Percentiles rank a stretch among this genome's conserved stretches.
Conservation (phyloP, 2,888 invertebrate genomes). For the Dolomedes plantarius region DNA sequence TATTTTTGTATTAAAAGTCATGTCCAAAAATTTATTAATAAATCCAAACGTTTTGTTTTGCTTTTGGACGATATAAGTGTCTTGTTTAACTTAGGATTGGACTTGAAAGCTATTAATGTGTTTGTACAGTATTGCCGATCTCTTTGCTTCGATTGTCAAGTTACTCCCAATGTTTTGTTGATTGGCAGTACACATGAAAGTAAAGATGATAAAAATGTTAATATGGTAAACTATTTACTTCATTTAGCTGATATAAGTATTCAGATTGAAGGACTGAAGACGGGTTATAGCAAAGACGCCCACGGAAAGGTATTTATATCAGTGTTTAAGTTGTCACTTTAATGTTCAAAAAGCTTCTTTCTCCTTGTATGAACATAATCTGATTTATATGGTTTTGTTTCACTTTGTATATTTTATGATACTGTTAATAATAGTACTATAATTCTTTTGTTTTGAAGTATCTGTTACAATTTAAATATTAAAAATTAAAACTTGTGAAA, state of each 20-base stretch:
- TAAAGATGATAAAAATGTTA: slow-evolving; percentile 15
- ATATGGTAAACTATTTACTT: slow-evolving; percentile 17
- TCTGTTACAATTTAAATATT: too few species aligned
- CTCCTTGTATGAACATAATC: too few species aligned
- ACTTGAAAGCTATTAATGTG: slow-evolving; percentile 16
- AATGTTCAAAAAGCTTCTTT: too few species aligned
- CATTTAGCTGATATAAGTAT: slow-evolving; percentile 44
- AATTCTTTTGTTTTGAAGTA: too few species aligned
- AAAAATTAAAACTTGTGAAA: too few species aligned
- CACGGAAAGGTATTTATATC: slow-evolving; percentile 66
- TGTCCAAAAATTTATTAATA: not conserved
- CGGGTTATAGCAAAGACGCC: slow-evolving; percentile 59
- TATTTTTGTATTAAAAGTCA: slow-evolving; percentile 23
- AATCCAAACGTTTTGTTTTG: slow-evolving; percentile 26
- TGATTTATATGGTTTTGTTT: too few species aligned
- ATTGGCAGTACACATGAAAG: slow-evolving; percentile 20
- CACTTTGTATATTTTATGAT: too few species aligned
- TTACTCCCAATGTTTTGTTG: slow-evolving; percentile 12
- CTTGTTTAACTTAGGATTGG: slow-evolving; percentile 29
- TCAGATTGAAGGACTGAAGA: slow-evolving; percentile 42
- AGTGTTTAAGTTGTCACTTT: too few species aligned
- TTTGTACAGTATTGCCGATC: slow-evolving; percentile 33
- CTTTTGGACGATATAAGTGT: slow-evolving; percentile 58
- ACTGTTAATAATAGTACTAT: too few species aligned
- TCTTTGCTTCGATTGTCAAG: not conserved